These are phyloP conservation scores for Carduelis carduelis DNA, from an alignment of 2,797 vertebrate genomes.

Conservation along the genomic window DNA sequence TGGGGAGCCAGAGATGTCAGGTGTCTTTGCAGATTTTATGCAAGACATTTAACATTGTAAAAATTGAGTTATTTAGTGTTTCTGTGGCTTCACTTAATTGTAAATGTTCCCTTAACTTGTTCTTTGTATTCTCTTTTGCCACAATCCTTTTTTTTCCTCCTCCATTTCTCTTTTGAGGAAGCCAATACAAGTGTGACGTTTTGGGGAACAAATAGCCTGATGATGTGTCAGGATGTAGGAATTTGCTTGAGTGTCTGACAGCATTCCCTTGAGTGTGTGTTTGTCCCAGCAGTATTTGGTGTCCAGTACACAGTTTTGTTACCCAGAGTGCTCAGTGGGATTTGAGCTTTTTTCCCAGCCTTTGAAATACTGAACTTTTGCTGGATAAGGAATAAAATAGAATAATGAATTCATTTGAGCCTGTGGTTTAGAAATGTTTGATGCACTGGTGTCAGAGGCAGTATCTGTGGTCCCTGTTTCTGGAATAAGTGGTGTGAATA, in stretches of 20 bases:
- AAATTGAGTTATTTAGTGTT: not conserved
- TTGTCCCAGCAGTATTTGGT: not conserved
- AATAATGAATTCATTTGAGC: not conserved
- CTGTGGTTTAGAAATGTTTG: not conserved
- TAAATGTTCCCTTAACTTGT: not conserved
- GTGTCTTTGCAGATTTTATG: not conserved
- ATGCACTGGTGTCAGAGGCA: not conserved
- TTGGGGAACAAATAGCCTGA: not conserved
- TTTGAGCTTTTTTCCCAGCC: not conserved
- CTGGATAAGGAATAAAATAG: not conserved
- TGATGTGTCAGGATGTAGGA: not conserved
- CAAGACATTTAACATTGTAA: not conserved
- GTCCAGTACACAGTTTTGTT: not conserved
- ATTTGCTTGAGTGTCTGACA: not conserved
- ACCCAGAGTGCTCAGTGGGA: not conserved
- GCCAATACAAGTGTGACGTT: not conserved
- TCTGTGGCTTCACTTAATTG: not conserved
- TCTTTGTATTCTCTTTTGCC: not conserved
- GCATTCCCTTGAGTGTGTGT: not conserved
- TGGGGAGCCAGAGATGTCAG: not conserved
- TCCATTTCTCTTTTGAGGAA: not conserved
- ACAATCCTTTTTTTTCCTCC: not conserved
- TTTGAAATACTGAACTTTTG: not conserved
- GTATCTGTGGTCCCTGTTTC: not conserved
- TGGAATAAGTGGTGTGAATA: conserved; percentile 26